A percentile compares a stretch with the other conserved stretches of the same genome.
These are phyloP conservation scores for Parotocinclus haroldoi DNA, from an alignment of 2,797 vertebrate genomes.

Conservation along the genomic window DNA sequence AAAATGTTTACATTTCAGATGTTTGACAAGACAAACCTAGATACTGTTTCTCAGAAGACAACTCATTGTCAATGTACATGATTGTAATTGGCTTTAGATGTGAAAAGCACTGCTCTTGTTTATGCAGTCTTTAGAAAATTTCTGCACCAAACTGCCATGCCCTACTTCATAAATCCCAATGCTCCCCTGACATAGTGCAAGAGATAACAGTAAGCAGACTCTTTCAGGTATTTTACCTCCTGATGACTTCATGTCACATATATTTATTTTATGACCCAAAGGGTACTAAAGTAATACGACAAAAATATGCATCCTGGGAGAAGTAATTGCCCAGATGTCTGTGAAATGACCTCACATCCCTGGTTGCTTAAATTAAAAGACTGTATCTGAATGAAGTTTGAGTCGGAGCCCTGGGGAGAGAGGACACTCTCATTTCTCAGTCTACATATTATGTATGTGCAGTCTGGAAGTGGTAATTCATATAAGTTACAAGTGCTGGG, in stretches of 20 bases:
- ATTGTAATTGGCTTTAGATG: slow-evolving; percentile 13
- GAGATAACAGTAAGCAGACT: slow-evolving; percentile 27
- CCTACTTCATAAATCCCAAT: slow-evolving; percentile 29
- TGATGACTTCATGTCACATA: slow-evolving; percentile 56
- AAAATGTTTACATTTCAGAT: not conserved
- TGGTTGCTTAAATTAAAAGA: slow-evolving; percentile 12
- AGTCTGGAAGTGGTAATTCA: not conserved
- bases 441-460: not conserved
- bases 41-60: slow-evolving; percentile 4
- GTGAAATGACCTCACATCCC: slow-evolving; percentile 50
- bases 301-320: slow-evolving; percentile 52
- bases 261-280: slow-evolving; percentile 45
- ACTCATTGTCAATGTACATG: not conserved
- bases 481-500: too few relatives aligned
- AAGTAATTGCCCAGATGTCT: not conserved
- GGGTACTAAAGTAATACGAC: slow-evolving; percentile 15
- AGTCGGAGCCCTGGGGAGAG: slow-evolving; percentile 7
- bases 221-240: slow-evolving; percentile 50
- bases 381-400: slow-evolving; percentile 6
- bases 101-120: slow-evolving; percentile 6
- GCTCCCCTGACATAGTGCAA: not conserved
- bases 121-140: slow-evolving; percentile 1
- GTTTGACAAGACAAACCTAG: not conserved
- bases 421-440: not conserved
- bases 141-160: not conserved